Conservation (phyloP, 2,888 invertebrate species). For the Tenthredo scrophulariae region DNA sequence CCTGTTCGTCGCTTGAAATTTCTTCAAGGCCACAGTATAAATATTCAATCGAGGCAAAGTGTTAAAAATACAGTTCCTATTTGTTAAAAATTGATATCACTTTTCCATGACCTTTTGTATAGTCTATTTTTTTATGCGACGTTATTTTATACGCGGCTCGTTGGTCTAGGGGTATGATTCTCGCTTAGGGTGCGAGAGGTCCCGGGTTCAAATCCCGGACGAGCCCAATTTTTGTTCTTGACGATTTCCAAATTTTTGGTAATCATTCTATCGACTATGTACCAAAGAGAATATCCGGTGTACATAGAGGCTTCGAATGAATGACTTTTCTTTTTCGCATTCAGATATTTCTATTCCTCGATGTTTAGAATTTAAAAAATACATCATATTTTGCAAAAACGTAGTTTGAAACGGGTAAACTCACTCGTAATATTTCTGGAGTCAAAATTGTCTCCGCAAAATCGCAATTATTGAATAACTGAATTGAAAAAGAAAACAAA, state of each 20-base stretch:
- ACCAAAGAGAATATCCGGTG: background rate
- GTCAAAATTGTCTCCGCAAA: background rate
- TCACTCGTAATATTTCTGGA: background rate
- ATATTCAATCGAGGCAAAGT: background rate
- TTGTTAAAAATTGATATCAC: background rate
- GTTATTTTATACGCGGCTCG: slow-evolving; percentile 55
- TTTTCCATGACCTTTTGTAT: background rate
- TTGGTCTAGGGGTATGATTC: slow-evolving; percentile 59
- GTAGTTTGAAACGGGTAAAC: background rate
- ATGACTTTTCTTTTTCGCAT: background rate
- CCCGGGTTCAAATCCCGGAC: slow-evolving; percentile 66
- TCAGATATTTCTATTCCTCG: background rate
- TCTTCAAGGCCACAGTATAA: background rate
- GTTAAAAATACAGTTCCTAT: background rate
- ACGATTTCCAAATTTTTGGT: background rate
- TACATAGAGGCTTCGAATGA: background rate
- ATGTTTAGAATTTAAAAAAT: background rate
- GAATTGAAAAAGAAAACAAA: background rate
- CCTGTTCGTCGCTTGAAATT: background rate
- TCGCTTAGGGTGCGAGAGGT: slow-evolving; percentile 57
- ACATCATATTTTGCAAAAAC: background rate
- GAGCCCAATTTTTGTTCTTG: slow-evolving; percentile 57
- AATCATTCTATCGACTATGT: background rate
- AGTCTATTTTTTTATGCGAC: background rate
- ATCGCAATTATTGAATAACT: background rate